Percentiles rank a stretch among this genome's conserved stretches.
phyloP scores from a whole-genome alignment of 2,797 vertebrate genomes.

The Peromyscus attwateri region DNA sequence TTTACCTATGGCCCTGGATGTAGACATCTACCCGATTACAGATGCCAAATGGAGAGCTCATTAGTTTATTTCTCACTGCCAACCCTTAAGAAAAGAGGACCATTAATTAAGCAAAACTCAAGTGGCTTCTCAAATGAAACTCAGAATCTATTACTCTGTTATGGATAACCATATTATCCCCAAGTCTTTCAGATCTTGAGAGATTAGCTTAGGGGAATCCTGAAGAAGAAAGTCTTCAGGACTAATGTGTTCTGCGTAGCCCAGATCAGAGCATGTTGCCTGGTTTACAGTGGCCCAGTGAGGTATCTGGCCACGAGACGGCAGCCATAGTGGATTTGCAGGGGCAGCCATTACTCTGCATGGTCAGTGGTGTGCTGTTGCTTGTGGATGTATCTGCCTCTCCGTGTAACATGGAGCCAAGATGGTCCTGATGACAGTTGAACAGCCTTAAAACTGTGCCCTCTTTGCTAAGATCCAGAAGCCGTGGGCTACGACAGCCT shows the following conservation, averaged over 20 bases:
- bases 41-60: not conserved
- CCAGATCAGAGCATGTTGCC: not conserved
- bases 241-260: not conserved
- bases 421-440: not conserved
- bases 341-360: not conserved
- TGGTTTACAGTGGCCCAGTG: not conserved
- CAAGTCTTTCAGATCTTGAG: not conserved
- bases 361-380: not conserved
- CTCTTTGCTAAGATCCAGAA: not conserved
- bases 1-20: accelerated
- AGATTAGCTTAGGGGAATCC: not conserved
- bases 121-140: not conserved
- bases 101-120: not conserved
- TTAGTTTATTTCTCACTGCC: not conserved
- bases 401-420: not conserved
- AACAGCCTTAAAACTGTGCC: not conserved
- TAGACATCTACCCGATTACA: constrained; percentile 29
- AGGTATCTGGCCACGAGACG: not conserved
- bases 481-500: not conserved
- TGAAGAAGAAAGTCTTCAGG: not conserved
- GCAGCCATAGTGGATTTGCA: not conserved
- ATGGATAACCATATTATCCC: not conserved
- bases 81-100: not conserved
- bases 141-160: not conserved
- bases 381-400: not conserved